These are phyloP conservation scores for Agrypnia vestita DNA, from an alignment of 1,140 invertebrate species.

Conservation along the genomic window DNA sequence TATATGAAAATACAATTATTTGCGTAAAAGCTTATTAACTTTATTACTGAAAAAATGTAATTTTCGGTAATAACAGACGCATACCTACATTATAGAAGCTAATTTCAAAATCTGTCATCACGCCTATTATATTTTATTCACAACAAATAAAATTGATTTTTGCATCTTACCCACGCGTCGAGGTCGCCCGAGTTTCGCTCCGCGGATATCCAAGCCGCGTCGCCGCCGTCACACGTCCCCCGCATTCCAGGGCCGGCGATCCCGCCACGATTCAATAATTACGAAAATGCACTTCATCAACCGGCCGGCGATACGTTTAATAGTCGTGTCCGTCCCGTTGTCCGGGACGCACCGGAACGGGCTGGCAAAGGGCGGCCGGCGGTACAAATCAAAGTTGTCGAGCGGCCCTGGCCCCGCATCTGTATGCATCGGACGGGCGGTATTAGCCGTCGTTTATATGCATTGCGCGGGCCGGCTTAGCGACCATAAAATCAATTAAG, in stretches of 20 bases:
- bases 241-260: not conserved
- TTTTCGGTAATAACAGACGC: too few relatives aligned
- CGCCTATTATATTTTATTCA: too few relatives aligned
- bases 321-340: constrained; percentile 16
- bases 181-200: not conserved
- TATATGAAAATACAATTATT: too few relatives aligned
- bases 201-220: not conserved
- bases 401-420: constrained; percentile 4
- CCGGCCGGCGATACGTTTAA: constrained; percentile 4
- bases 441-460: constrained; percentile 51
- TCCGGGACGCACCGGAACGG: not conserved
- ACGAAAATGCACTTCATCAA: constrained; percentile 29
- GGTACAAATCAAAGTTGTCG: constrained; percentile 33
- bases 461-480: constrained; percentile 45
- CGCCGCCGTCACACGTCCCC: not conserved
- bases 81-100: too few relatives aligned
- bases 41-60: too few relatives aligned
- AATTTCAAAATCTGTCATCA: too few relatives aligned
- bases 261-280: constrained; percentile 19
- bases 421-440: constrained; percentile 46
- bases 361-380: constrained; percentile 1
- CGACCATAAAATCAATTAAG: constrained; percentile 58
- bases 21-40: too few relatives aligned
- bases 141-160: too few relatives aligned
- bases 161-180: not conserved